phyloP scores from a whole-genome alignment of 2,797 vertebrate genomes.

The Urophycis tenuis region DNA sequence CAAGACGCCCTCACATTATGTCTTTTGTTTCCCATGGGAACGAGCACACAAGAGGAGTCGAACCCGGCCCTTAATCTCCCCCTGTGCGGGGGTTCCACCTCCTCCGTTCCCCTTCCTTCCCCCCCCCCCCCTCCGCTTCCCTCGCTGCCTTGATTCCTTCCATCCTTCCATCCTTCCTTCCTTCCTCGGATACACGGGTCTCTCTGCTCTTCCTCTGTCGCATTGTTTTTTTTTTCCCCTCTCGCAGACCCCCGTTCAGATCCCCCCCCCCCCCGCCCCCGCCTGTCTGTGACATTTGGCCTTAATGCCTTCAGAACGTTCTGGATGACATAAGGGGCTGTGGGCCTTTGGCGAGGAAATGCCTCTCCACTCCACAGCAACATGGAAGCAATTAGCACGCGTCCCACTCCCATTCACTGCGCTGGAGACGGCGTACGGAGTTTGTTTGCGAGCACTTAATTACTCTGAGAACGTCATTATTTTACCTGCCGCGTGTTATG shows the following conservation, averaged over 20 bases:
- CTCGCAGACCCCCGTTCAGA: not conserved
- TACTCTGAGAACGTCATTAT: not conserved
- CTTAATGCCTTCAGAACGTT: constrained; percentile 46
- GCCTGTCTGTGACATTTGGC: constrained; percentile 54
- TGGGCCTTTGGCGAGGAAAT: constrained; percentile 46
- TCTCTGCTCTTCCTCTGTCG: not conserved
- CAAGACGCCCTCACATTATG: not conserved
- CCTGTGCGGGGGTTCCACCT: constrained; percentile 4
- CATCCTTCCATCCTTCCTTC: constrained; percentile 1
- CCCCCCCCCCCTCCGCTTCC: not conserved
- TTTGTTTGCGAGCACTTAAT: not conserved
- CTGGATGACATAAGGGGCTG: constrained; percentile 56
- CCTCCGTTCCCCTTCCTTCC: constrained; percentile 16
- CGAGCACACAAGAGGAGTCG: not conserved
- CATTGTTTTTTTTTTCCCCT: not conserved
- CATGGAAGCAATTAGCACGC: constrained; percentile 52
- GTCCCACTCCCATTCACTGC: constrained; percentile 4
- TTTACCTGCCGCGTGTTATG: not conserved
- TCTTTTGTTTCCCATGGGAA: not conserved
- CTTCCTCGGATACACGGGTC: not conserved
- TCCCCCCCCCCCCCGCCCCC: constrained; percentile 37
- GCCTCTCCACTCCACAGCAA: constrained; percentile 43
- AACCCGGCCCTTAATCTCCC: not conserved
- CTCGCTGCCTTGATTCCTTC: not conserved
- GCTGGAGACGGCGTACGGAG: not conserved